Conservation (phyloP, 2,888 invertebrate genomes). For the Nomada flava region DNA sequence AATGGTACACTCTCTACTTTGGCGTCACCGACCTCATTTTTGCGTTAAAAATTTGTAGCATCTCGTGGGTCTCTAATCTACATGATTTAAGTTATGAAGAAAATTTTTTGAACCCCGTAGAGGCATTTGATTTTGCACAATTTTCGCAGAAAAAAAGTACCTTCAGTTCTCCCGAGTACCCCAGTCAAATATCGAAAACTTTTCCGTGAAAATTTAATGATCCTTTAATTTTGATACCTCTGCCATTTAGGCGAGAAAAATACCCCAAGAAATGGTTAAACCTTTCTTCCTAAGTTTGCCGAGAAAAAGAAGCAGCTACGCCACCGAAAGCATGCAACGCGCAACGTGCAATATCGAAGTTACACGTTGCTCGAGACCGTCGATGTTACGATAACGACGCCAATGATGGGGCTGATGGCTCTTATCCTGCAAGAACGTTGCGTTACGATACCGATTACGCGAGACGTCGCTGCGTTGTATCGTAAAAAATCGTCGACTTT, state of each 20-base stretch:
- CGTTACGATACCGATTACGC: conserved; percentile 66
- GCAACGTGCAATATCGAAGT: conserved; percentile 59
- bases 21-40: too few species aligned
- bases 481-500: conserved; percentile 42
- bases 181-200: too few species aligned
- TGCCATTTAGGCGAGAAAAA: background rate
- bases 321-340: conserved; percentile 21
- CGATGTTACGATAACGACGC: conserved; percentile 54
- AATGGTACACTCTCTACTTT: too few species aligned
- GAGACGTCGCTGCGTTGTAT: conserved; percentile 36
- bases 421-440: conserved; percentile 45
- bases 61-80: too few species aligned
- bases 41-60: too few species aligned
- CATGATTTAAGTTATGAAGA: too few species aligned
- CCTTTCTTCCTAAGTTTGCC: conserved; percentile 26
- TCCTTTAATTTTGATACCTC: background rate
- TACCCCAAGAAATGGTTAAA: conserved; percentile 8
- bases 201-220: too few species aligned
- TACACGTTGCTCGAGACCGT: conserved; percentile 49
- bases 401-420: conserved; percentile 32
- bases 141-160: too few species aligned
- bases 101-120: too few species aligned
- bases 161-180: too few species aligned
- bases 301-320: conserved; percentile 5
- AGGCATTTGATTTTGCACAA: too few species aligned